These are phyloP conservation scores for Chymomyza fuscimana DNA, from an alignment of 2,888 invertebrate genomes.

Conservation along the genomic window DNA sequence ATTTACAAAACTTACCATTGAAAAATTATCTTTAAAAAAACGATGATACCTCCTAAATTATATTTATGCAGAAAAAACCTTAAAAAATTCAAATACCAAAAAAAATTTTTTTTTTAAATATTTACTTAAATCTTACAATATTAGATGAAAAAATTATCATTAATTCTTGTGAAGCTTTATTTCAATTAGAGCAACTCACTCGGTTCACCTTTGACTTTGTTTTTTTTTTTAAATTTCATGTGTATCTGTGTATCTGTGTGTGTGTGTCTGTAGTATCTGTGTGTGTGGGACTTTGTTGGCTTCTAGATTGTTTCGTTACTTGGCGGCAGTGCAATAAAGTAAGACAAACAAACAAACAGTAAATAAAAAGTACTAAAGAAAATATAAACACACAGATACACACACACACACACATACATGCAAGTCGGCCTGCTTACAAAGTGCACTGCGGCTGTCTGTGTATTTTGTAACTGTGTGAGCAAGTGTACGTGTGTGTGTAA, in stretches of 20 bases:
- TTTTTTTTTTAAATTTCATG: not conserved
- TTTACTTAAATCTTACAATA: no score
- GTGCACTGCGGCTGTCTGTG: constrained; percentile 13
- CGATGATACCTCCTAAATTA: no score
- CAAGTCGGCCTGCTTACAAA: constrained; percentile 5
- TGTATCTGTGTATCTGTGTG: not conserved
- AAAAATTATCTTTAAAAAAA: no score
- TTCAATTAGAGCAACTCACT: not conserved
- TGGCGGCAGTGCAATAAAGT: constrained; percentile 56
- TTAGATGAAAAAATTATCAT: not conserved
- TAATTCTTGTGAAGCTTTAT: not conserved
- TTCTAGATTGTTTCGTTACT: constrained; percentile 15
- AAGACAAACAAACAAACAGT: constrained; percentile 64
- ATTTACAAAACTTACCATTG: no score
- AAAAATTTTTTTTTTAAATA: no score
- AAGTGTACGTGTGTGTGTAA: constrained; percentile 5
- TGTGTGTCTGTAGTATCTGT: not conserved
- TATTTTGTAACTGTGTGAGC: constrained; percentile 6
- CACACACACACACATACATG: constrained; percentile 16
- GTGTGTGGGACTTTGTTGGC: constrained; percentile 27
- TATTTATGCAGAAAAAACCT: no score
- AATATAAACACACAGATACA: constrained; percentile 52
- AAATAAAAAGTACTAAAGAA: constrained; percentile 56
- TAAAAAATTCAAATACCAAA: no score
- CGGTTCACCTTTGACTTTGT: not conserved